Conservation (phyloP, 2,113 vertebrate species). For the Loxodonta africana region DNA sequence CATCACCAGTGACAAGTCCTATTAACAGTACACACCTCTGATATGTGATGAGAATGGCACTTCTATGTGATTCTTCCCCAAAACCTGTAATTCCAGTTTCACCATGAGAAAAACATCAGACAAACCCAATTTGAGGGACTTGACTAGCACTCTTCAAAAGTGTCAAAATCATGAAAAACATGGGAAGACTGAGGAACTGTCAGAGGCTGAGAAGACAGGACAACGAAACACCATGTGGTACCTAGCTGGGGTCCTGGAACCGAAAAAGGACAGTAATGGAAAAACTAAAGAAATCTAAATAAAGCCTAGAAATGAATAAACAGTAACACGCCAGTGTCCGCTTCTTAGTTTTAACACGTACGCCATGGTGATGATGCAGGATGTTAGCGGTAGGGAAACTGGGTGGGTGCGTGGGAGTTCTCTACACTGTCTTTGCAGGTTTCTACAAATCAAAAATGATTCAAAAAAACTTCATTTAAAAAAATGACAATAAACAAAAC, state of each 20-base stretch:
- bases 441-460: background rate
- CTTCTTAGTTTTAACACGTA: background rate
- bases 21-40: background rate
- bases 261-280: background rate
- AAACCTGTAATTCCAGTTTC: background rate
- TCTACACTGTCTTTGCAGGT: background rate
- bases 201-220: background rate
- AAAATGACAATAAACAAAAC: background rate
- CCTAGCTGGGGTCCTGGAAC: background rate
- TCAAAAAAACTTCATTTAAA: background rate
- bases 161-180: no score
- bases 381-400: background rate
- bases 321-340: rapidly evolving
- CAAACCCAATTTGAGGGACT: background rate
- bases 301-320: background rate
- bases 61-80: background rate
- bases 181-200: background rate
- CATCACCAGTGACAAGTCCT: background rate
- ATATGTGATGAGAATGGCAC: background rate
- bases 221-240: background rate
- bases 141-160: no score
- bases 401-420: background rate
- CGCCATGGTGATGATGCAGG: rapidly evolving
- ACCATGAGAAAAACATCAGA: background rate
- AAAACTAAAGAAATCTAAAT: background rate